phyloP scores from a whole-genome alignment of 2,797 vertebrate species.

The Oreonectes daqikongensis region DNA sequence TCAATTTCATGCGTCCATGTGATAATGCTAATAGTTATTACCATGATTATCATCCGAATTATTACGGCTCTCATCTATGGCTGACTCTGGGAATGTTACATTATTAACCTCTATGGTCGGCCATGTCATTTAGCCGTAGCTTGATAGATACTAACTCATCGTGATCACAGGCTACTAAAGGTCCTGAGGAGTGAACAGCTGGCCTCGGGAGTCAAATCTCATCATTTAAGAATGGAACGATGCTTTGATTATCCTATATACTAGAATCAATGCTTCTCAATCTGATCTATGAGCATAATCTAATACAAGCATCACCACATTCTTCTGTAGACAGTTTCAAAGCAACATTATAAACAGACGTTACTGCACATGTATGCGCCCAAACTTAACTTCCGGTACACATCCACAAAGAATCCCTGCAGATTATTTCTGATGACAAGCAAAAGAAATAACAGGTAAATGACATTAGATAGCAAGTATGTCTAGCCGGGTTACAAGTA shows the following conservation, averaged over 20 bases:
- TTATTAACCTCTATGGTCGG: conserved; percentile 39
- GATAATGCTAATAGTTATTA: conserved; percentile 41
- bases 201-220: conserved; percentile 9
- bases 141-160: conserved; percentile 18
- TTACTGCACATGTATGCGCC: too few relatives aligned
- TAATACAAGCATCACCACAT: not conserved
- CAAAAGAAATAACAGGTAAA: too few relatives aligned
- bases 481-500: too few relatives aligned
- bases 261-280: not conserved
- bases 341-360: too few relatives aligned
- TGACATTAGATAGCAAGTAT: too few relatives aligned
- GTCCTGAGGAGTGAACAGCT: not conserved
- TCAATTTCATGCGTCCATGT: conserved; percentile 36
- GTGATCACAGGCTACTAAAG: not conserved
- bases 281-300: not conserved
- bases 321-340: too few relatives aligned
- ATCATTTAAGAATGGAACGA: not conserved
- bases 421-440: too few relatives aligned
- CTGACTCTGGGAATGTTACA: conserved; percentile 12
- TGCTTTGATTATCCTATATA: not conserved
- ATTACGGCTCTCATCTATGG: conserved; percentile 9
- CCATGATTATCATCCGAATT: conserved; percentile 41
- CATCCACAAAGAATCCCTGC: too few relatives aligned
- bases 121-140: conserved; percentile 5
- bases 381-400: too few relatives aligned